A percentile compares a stretch with the other conserved stretches of the same genome.
Conservation (phyloP, 2,797 vertebrate species). For the Urocyon cinereoargenteus region DNA sequence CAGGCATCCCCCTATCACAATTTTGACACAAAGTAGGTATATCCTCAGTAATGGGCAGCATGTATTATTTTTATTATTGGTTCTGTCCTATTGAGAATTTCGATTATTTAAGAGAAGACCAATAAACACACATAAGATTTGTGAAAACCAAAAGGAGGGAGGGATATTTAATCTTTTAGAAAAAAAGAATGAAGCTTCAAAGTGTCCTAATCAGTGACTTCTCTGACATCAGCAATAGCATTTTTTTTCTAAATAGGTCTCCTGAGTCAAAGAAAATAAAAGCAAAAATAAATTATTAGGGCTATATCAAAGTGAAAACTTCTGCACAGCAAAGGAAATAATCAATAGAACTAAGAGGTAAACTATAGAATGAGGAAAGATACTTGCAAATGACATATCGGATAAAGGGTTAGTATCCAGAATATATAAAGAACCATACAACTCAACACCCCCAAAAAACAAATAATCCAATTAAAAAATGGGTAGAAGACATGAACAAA, state of each 20-base stretch:
- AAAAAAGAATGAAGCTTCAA: slow-evolving; percentile 34
- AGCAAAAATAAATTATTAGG: background rate
- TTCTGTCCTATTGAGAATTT: background rate
- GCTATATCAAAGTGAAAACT: background rate
- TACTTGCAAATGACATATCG: background rate
- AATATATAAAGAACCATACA: background rate
- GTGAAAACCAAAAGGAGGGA: background rate
- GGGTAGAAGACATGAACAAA: background rate
- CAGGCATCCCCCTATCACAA: too few species aligned
- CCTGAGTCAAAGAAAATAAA: background rate
- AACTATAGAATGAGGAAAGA: background rate
- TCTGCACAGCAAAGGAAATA: background rate
- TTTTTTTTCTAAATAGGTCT: background rate
- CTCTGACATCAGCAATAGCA: background rate
- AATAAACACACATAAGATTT: background rate
- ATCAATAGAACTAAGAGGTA: background rate
- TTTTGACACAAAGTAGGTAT: background rate
- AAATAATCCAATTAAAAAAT: background rate
- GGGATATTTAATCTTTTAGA: background rate
- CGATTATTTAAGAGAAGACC: slow-evolving; percentile 31
- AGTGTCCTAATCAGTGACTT: background rate
- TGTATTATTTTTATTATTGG: background rate
- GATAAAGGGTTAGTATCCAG: background rate
- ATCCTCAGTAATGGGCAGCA: background rate
- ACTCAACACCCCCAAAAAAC: background rate